Conservation (phyloP, 2,888 invertebrate genomes). For the Drosophila demipolita region DNA sequence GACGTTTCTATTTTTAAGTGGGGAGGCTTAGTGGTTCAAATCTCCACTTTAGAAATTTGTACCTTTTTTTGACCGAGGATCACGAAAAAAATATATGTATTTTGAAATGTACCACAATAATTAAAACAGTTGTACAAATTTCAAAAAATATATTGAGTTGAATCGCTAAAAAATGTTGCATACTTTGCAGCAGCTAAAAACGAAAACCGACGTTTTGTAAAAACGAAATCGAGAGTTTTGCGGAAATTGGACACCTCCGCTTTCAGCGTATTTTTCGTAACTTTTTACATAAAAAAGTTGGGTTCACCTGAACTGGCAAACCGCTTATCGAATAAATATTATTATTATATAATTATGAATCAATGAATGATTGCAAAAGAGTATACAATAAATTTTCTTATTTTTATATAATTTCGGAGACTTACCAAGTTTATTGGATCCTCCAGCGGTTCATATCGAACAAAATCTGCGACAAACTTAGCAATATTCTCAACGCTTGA, state of each 20-base stretch:
- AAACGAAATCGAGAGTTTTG: neutral
- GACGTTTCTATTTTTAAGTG: neutral
- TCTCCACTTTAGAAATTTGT: neutral
- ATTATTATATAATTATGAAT: neutral
- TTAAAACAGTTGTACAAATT: neutral
- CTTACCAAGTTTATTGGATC: constrained; percentile 90
- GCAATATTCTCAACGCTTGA: constrained; percentile 89
- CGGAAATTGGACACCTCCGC: neutral
- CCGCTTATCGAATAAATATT: neutral
- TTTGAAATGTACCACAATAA: neutral
- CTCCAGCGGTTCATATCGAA: constrained; percentile 90
- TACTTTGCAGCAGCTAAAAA: neutral
- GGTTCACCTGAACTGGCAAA: neutral
- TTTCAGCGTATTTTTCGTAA: neutral
- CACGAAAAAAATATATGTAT: neutral
- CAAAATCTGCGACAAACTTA: constrained; percentile 91
- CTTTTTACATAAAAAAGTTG: no score
- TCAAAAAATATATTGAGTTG: neutral
- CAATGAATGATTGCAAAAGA: neutral
- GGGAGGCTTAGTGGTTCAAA: neutral
- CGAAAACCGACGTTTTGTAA: neutral
- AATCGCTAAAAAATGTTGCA: neutral
- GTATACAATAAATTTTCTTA: no score
- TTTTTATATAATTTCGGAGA: neutral
- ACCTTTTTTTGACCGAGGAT: neutral